phyloP scores from a whole-genome alignment of 2,113 vertebrate species.

The Kobus ellipsiprymnus region DNA sequence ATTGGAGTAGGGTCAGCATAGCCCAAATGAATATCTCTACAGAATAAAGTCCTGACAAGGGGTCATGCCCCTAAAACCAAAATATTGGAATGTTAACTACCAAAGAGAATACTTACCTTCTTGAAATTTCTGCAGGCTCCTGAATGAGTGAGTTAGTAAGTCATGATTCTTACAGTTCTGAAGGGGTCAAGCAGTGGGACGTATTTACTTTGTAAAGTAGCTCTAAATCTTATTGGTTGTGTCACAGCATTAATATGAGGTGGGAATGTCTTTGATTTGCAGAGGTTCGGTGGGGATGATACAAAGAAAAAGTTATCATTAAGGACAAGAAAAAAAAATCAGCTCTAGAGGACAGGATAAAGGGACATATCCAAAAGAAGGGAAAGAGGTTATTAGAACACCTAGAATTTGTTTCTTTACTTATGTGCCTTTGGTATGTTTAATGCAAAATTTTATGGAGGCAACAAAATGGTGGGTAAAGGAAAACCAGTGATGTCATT shows the following conservation, averaged over 20 bases:
- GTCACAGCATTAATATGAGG: neutral
- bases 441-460: slow-evolving; percentile 46
- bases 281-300: neutral
- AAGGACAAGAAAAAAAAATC: neutral
- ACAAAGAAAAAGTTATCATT: neutral
- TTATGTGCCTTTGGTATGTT: slow-evolving; percentile 34
- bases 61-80: neutral
- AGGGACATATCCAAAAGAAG: neutral
- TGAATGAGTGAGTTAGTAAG: slow-evolving; percentile 35
- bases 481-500: slow-evolving; percentile 52
- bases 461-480: slow-evolving; percentile 43
- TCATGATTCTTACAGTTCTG: neutral
- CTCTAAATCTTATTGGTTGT: neutral
- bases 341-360: neutral
- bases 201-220: slow-evolving; percentile 34
- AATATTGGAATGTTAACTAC: neutral
- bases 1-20: neutral
- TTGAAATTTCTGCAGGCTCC: slow-evolving; percentile 19
- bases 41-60: neutral
- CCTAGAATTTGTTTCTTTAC: slow-evolving; percentile 42
- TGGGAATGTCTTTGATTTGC: neutral
- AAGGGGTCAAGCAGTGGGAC: neutral
- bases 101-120: slow-evolving; percentile 10
- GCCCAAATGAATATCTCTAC: neutral
- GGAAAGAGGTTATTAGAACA: neutral